Percentiles rank a stretch among this genome's conserved stretches.
phyloP scores from a whole-genome alignment of 2,113 vertebrate genomes.

The Ammodramus savannarum region DNA sequence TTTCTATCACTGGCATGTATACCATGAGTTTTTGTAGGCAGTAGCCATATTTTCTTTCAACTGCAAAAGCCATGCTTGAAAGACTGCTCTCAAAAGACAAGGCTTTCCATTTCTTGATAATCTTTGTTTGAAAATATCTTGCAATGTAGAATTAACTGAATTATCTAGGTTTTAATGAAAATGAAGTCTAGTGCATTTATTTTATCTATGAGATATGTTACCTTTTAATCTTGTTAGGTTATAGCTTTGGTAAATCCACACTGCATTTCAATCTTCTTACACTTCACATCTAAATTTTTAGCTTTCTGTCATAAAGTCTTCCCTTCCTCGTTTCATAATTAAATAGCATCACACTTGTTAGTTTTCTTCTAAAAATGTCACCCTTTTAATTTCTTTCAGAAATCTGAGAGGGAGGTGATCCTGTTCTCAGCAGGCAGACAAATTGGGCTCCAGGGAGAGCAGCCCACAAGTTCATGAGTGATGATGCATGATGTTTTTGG shows the following conservation, averaged over 20 bases:
- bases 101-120: not conserved
- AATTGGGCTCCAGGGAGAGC: not conserved
- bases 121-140: not conserved
- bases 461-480: not conserved
- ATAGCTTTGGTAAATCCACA: not conserved
- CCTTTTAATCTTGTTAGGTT: not conserved
- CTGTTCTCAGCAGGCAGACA: not conserved
- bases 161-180: not conserved
- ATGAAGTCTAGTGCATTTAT: not conserved
- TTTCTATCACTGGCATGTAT: not conserved
- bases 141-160: not conserved
- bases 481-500: not conserved
- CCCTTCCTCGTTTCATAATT: not conserved
- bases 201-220: not conserved
- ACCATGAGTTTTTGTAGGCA: not conserved
- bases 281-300: not conserved
- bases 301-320: not conserved
- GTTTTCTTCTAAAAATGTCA: not conserved
- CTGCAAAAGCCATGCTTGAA: not conserved
- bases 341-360: not conserved
- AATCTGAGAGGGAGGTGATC: not conserved
- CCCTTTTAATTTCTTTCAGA: not conserved
- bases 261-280: not conserved
- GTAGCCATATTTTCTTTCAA: not conserved
- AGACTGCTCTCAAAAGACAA: not conserved